Conservation (phyloP, 2,888 invertebrate genomes). For the Amphiduros pacificus region DNA sequence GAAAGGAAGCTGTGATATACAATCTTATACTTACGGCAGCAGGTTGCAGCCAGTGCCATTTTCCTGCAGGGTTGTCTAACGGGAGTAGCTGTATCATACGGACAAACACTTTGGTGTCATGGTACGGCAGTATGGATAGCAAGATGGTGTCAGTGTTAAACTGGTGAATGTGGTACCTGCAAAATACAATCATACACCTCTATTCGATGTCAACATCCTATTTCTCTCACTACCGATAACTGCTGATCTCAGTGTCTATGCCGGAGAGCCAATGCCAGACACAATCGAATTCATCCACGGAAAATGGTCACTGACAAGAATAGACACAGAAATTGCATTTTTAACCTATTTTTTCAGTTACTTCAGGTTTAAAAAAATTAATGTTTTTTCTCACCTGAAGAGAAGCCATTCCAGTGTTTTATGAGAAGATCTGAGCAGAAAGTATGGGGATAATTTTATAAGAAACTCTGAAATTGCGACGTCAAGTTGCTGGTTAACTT, state of each 20-base stretch:
- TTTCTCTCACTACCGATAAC: too few relatives aligned
- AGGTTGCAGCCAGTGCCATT: constrained; percentile 65
- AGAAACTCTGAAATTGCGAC: constrained; percentile 78
- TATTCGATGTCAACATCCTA: too few relatives aligned
- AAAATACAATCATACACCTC: too few relatives aligned
- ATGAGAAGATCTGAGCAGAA: constrained; percentile 80
- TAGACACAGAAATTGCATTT: too few relatives aligned
- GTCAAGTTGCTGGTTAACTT: constrained; percentile 77
- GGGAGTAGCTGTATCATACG: constrained; percentile 75
- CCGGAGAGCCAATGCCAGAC: too few relatives aligned
- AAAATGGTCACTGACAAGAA: too few relatives aligned
- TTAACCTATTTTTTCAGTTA: too few relatives aligned
- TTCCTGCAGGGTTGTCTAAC: constrained; percentile 59
- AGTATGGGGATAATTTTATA: constrained; percentile 80
- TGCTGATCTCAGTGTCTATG: too few relatives aligned
- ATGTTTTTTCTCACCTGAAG: constrained; percentile 68
- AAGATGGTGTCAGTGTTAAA: constrained; percentile 84
- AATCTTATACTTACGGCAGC: constrained; percentile 63
- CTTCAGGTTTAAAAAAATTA: too few relatives aligned
- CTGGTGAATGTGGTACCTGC: constrained; percentile 80
- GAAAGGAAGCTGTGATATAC: not conserved
- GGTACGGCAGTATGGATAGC: constrained; percentile 84
- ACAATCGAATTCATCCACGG: too few relatives aligned
- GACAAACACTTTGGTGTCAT: constrained; percentile 88
- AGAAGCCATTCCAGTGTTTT: constrained; percentile 96